Evolutionary conservation across 2,113 vertebrate species (phyloP), one percentile per base, ranked within the genome.

Genomic region (Oxyura jamaicensis): DNA sequence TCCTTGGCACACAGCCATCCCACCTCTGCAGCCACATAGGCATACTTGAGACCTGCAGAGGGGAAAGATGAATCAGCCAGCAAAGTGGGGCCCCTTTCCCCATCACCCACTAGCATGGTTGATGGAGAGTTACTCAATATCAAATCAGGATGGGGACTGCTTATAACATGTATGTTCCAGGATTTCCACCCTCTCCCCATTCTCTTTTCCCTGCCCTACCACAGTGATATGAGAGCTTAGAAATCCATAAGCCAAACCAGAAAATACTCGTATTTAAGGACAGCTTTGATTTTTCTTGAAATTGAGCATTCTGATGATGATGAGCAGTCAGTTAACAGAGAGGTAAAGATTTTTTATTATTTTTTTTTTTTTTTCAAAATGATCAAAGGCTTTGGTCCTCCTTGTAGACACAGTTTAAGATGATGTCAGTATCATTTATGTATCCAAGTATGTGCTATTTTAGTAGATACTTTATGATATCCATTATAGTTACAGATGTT

Each of bases 381-480:
- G 39, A 23, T 58, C 46, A 16, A 72, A 71, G 41, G 19, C 69
- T 74, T 48, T 50, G 42, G 39, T 83, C 48, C 53, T 66, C 0
- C 74, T 62, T 76, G 59, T 68, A 91, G 53, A 55, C 18, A 9
- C 10, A 58, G 46, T 58, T 81, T 29, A 26, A 65, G 63, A 68
- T 76, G 33, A 87, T 73, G 81, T 92, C 86, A 89, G 28, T 46
- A 36, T 11, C 25, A 13, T 85, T 93, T 89, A 76, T 80, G 58
- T 25, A 73, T 84, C 71, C 66, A 89, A 75, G 8, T 72, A 11
- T 29, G 31, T 72, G 53, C 78, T 76, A 66, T 66, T 95, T 82
- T 67, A 59, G 16, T 58, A 85, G 68, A 86, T 12, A 6, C 83
- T 83, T 77, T 11, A 13, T 59, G 42, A 44, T 55, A 90, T 39